These are phyloP conservation scores for Melieria omissa DNA, from an alignment of 2,888 invertebrate genomes.

Conservation along the genomic window DNA sequence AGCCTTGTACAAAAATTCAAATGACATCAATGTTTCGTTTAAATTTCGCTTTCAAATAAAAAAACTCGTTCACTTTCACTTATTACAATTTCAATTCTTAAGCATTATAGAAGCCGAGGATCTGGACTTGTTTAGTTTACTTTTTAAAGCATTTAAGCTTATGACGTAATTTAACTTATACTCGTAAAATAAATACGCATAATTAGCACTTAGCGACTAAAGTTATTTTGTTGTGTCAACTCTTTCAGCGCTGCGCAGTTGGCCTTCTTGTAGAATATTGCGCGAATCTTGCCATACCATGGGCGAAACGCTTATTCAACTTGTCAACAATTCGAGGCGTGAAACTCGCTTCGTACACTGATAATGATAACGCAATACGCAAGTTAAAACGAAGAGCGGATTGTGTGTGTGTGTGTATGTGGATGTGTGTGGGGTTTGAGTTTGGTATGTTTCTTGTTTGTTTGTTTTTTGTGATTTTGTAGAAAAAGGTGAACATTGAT, in stretches of 20 bases:
- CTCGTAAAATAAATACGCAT: slow-evolving; percentile 55
- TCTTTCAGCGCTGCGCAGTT: too few species aligned
- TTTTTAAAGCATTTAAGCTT: slow-evolving; percentile 3
- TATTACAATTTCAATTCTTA: too few species aligned
- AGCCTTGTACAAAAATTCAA: too few species aligned
- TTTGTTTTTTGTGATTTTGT: too few species aligned
- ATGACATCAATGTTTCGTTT: too few species aligned
- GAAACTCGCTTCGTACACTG: not conserved
- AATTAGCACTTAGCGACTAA: slow-evolving; percentile 50
- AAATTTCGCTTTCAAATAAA: too few species aligned
- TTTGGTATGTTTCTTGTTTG: too few species aligned
- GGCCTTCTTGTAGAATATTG: too few species aligned
- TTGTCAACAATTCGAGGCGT: not conserved
- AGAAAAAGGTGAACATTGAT: slow-evolving; percentile 17
- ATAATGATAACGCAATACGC: not conserved
- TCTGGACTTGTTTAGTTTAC: not conserved
- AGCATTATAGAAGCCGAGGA: too few species aligned
- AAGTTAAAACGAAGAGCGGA: not conserved
- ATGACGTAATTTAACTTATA: slow-evolving; percentile 18
- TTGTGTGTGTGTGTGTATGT: not conserved
- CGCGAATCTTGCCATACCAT: too few species aligned
- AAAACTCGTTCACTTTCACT: too few species aligned
- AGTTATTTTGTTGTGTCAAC: not conserved
- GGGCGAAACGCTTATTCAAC: too few species aligned
- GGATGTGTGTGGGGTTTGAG: not conserved